A percentile compares a stretch with the other conserved stretches of the same genome.
Conservation (phyloP, 1,140 invertebrate species). For the Zaprionus ghesquierei region DNA sequence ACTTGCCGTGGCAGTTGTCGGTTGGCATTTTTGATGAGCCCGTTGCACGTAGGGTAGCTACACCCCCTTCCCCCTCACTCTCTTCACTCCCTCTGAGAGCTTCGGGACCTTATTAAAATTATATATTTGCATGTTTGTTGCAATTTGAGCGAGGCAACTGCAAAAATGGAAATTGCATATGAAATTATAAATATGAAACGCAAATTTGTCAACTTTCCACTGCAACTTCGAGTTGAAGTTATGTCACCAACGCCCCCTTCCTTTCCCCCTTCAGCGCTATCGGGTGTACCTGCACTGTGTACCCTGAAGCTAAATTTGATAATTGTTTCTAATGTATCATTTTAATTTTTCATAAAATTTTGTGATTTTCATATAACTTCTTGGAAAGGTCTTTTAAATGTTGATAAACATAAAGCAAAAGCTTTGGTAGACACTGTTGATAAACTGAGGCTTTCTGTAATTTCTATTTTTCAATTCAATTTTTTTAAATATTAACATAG, state of each 20-base stretch:
- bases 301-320: too few species aligned
- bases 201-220: slow-evolving; percentile 48
- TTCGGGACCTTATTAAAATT: slow-evolving; percentile 72
- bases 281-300: too few species aligned
- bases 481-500: too few species aligned
- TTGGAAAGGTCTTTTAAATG: too few species aligned
- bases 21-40: slow-evolving; percentile 73
- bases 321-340: too few species aligned
- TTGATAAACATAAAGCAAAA: too few species aligned
- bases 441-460: too few species aligned
- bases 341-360: too few species aligned
- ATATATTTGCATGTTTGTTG: slow-evolving; percentile 80
- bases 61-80: background rate
- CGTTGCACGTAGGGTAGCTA: slow-evolving; percentile 15
- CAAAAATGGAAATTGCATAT: slow-evolving; percentile 58
- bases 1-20: slow-evolving; percentile 47
- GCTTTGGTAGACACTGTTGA: too few species aligned
- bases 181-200: slow-evolving; percentile 72
- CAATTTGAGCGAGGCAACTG: slow-evolving; percentile 55
- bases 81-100: slow-evolving; percentile 3
- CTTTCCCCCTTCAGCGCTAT: too few species aligned
- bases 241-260: background rate
- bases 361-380: too few species aligned
- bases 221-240: slow-evolving; percentile 28
- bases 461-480: too few species aligned